Evolutionary conservation across 2,888 invertebrate species (phyloP).

Genomic region (Drosophila prolongata): DNA sequence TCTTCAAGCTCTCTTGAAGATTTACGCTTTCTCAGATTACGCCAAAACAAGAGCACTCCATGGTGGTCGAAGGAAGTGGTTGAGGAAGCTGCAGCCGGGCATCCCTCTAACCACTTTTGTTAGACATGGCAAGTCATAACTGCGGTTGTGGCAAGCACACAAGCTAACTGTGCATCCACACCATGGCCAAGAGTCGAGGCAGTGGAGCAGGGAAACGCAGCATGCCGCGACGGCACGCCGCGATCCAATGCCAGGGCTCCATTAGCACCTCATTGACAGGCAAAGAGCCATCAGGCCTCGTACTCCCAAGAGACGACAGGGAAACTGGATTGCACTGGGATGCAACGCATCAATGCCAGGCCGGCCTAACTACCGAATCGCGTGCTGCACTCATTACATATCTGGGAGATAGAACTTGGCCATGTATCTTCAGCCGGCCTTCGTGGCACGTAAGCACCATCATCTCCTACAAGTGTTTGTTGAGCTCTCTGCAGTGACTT

Average conservation of each 20-base stretch:
- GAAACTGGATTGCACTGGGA: slow-evolving; percentile 50
- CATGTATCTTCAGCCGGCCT: slow-evolving; percentile 48
- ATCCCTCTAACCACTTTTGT: background rate
- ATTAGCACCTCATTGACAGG: slow-evolving; percentile 78
- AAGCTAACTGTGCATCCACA: slow-evolving; percentile 31
- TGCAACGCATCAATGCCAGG: slow-evolving; percentile 62
- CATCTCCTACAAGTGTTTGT: slow-evolving; percentile 52
- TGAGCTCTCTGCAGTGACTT: slow-evolving; percentile 53
- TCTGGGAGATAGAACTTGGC: slow-evolving; percentile 55
- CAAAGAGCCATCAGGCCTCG: slow-evolving; percentile 63
- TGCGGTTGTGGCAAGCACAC: slow-evolving; percentile 20
- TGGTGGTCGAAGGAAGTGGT: slow-evolving; percentile 27
- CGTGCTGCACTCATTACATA: slow-evolving; percentile 64
- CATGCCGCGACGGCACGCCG: slow-evolving; percentile 23
- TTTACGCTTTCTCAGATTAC: slow-evolving; percentile 53
- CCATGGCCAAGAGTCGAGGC: slow-evolving; percentile 14
- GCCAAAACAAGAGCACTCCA: slow-evolving; percentile 28
- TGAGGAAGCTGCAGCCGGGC: slow-evolving; percentile 9
- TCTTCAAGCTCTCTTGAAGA: slow-evolving; percentile 36
- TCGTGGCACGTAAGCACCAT: slow-evolving; percentile 38
- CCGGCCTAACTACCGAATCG: slow-evolving; percentile 51
- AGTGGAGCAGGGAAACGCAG: slow-evolving; percentile 48
- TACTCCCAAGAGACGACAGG: slow-evolving; percentile 12
- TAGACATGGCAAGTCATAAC: slow-evolving; percentile 4
- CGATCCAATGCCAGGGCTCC: slow-evolving; percentile 55